These are phyloP conservation scores for Bombus cullumanus DNA, from an alignment of 1,140 invertebrate genomes.

Conservation along the genomic window DNA sequence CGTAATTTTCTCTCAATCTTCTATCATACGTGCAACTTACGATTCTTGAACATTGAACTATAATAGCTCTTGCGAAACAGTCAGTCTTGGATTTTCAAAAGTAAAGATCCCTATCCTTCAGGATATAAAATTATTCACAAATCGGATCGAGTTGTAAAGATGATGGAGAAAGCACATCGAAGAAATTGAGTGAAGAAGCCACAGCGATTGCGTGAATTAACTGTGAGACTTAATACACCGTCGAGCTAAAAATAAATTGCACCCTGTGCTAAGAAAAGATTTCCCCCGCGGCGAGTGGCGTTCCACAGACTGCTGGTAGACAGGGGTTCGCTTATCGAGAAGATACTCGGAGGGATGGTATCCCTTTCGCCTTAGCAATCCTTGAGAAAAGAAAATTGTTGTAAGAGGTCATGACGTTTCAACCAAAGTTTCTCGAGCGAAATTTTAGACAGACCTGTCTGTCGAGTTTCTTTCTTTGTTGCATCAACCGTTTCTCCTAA, in stretches of 20 bases:
- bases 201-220: slow-evolving; percentile 4
- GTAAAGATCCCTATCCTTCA: not conserved
- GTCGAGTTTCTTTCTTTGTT: not conserved
- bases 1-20: not conserved
- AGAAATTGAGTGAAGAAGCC: not conserved
- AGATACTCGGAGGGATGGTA: not conserved
- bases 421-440: not conserved
- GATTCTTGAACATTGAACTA: not conserved
- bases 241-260: slow-evolving; percentile 47
- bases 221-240: slow-evolving; percentile 30
- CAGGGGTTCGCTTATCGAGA: not conserved
- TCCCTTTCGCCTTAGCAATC: slow-evolving; percentile 1
- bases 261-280: slow-evolving; percentile 27
- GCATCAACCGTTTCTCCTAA: not conserved
- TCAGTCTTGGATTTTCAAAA: not conserved
- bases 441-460: slow-evolving; percentile 17
- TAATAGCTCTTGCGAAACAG: not conserved
- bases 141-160: not conserved
- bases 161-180: not conserved
- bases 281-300: slow-evolving; percentile 41
- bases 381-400: slow-evolving; percentile 37
- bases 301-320: slow-evolving; percentile 34
- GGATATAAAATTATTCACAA: not conserved
- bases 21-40: too few species aligned
- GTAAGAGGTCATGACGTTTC: slow-evolving; percentile 37